These are phyloP conservation scores for Antheraea mylitta DNA, from an alignment of 1,140 invertebrate species.

Conservation along the genomic window DNA sequence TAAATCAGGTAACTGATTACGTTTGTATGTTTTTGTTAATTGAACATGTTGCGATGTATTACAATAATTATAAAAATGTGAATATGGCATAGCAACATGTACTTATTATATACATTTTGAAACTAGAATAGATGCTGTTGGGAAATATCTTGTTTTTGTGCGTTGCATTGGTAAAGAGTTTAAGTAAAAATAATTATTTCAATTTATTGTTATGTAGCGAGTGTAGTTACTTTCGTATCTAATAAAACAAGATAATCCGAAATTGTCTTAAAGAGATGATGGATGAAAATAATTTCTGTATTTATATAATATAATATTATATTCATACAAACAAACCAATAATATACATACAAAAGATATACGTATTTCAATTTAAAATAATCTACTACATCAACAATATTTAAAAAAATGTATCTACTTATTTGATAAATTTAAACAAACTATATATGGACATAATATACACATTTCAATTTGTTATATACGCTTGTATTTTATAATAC, in stretches of 20 bases:
- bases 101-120: too few species aligned
- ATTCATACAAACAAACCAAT: background rate
- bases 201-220: too few species aligned
- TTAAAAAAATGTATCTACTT: background rate
- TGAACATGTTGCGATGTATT: background rate
- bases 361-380: too few species aligned
- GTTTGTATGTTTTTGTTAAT: background rate
- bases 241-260: too few species aligned
- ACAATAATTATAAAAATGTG: background rate
- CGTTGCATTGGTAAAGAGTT: too few species aligned
- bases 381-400: too few species aligned
- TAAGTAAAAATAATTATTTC: too few species aligned
- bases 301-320: background rate
- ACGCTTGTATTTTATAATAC: background rate
- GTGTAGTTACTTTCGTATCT: too few species aligned
- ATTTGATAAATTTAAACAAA: background rate
- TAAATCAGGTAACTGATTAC: slow-evolving; percentile 7
- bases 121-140: too few species aligned
- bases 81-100: background rate
- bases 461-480: too few species aligned
- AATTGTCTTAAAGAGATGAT: too few species aligned
- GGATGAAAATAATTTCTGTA: background rate
- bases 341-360: too few species aligned
- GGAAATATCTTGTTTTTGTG: background rate
- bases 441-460: background rate